Evolutionary conservation across 2,113 vertebrate species (phyloP), one percentile per base, ranked within the genome.

Genomic region (Ammodytes marinus): DNA sequence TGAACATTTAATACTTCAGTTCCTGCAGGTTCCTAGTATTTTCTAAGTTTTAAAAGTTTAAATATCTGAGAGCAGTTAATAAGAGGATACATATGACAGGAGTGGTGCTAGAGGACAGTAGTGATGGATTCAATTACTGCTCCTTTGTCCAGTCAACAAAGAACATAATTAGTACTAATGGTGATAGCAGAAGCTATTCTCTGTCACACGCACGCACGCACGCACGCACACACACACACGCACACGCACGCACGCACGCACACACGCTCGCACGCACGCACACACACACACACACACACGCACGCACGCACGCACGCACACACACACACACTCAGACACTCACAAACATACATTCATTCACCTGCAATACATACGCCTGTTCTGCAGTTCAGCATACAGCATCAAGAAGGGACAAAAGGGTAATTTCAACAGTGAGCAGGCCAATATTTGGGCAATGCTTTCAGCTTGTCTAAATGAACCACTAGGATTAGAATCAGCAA

Each of bases 121-220:
- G 10, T 68, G 78, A 82, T 63, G 74, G 80, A 84, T 80, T 90
- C 79, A 75, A 88, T 87, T 80, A 75, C 66, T 70, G 45, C 75
- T 73, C 46, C 80, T 85, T 85, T 89, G 82, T 83, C 85, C 69
- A n/a, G 59, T 74, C 40, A 83, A 86, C 75, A 87, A 89, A 85
- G 73, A 83, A 84, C 78, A 86, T 85, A 77, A 87, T 89, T 85
- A 87, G 82, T 79, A 80, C 72, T 85, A 80, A 80, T 83, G 72
- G 67, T 83, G 63, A 82, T 83, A 75, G 74, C 77, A 82, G 75
- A 74, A 69, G 49, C 0, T 55, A 46, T 35, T 6, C 35, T 13
- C 43, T 9, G 27, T 19, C 63, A 14, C 45, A 27, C 35, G 9
- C 64, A 45, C 47, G 43, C 66, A 61, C 57, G 74, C 15, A 54